Conservation (phyloP, 2,113 vertebrate species). For the Pteruthius melanotis region DNA sequence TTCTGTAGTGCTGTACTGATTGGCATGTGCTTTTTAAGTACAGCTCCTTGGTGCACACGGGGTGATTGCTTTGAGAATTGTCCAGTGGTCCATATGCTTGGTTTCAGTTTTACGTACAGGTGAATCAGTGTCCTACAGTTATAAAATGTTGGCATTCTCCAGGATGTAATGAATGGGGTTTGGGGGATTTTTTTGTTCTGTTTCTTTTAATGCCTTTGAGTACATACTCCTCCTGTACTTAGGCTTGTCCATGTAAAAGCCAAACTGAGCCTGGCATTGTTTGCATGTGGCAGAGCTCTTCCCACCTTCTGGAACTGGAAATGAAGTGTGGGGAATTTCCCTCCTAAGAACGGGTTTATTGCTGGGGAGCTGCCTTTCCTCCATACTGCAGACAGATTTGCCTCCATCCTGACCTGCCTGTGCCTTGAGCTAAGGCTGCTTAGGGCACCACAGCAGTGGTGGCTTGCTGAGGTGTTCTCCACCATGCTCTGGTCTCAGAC, state of each 20-base stretch:
- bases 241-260: not conserved
- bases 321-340: not conserved
- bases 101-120: not conserved
- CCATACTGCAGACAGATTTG: not conserved
- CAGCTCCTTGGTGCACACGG: not conserved
- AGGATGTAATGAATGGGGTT: not conserved
- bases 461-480: not conserved
- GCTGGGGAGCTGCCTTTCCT: not conserved
- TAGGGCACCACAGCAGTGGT: fast-evolving
- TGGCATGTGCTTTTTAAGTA: not conserved
- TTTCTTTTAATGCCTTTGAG: not conserved
- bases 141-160: not conserved
- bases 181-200: not conserved
- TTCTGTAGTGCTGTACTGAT: not conserved
- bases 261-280: not conserved
- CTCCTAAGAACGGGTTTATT: not conserved
- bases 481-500: not conserved
- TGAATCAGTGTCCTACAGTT: not conserved
- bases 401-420: not conserved
- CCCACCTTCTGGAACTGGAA: not conserved
- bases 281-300: not conserved
- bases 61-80: not conserved
- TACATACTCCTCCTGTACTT: not conserved
- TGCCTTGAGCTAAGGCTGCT: not conserved
- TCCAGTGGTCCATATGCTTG: not conserved